Base-by-base conservation (phyloP, 2,113 vertebrate genomes). In the Mohoua ochrocephala region DNA sequence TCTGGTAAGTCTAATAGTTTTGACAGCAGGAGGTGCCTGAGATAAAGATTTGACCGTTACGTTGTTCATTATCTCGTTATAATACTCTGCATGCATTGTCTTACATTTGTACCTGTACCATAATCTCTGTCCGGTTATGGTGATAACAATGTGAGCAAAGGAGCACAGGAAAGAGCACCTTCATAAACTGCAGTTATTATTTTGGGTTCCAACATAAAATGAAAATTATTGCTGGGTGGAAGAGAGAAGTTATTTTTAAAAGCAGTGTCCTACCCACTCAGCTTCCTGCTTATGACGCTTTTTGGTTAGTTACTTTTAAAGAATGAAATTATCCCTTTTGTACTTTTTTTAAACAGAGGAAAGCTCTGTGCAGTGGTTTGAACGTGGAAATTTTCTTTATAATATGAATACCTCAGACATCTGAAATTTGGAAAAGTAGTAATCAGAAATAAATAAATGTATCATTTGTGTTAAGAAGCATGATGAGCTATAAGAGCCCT, bases 191-290 rank as follows among this genome's bases (percentile, higher is more conserved):
- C 17, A 63, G 30, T 50, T 87, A 39, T 39, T 92, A 56, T 84
- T 91, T 70, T 54, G 35, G 28, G 44, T 82, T 91, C 28, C 44
- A 85, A 53, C 30, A 89, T 79, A 82, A 93, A 86, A 77, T 60
- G 31, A 71, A 31, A 84, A 67, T 89, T 85, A 82, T 56, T 91
- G 47, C 69, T 60, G 49, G n/a, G 37, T 84, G 22, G 47, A 60
- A 91, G 68, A 77, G 56, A 81, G 47, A 52, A 91, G 52, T 89
- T 79, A 84, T 76, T 91, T 95, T 94, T 94, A 64, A 84, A 78
- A 87, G 60, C 52, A 87, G 44, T 84, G 52, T 91, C 90, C 74
- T 94, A 30, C 93, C 84, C 60, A 52, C 93, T 96, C 69, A 71
- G 60, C 74, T 67, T 89, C 77, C 74, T 76, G 52, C 60, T 93